Evolutionary conservation across 2,113 vertebrate species (phyloP), one percentile per base, ranked within the genome.

Genomic region (Myrmecobius fasciatus): DNA sequence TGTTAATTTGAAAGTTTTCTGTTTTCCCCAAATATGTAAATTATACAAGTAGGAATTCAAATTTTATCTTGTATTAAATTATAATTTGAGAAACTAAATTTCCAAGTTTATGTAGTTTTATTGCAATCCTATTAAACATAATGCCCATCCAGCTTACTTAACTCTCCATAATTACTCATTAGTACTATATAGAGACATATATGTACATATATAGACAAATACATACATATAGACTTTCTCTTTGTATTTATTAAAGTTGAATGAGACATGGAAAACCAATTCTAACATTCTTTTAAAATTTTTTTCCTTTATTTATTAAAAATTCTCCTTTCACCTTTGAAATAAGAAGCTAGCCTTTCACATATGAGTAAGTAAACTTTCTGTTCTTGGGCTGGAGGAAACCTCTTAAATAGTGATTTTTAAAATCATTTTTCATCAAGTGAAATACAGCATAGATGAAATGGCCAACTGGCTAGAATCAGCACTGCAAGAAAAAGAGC

Each of bases 1-100:
- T 43, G 93, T 43, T 56, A 91, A 93, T 91, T 92, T 96, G 89
- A 92, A 53, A 92, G 49, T 92, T 94, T 96, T 96, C 56, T 51
- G 43, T 83, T 83, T 83, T 83, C n/a, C 7, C 20, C 67, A 83
- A 83, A 83, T 25, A 96, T 93, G 93, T 93, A 93, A 93, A 93
- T 91, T 8, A 10, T 89, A 49, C 8, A 46, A 54, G 25, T 75
- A 91, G 89, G 93, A 43, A 92, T 93, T 89, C 36, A 12, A 90
- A 14, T 53, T 60, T 93, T 92, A 56, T 94, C 5, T 43, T 83
- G 89, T 93, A 67, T 90, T 97, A 88, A 31, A 95, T 25, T 92
- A 25, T 89, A 88, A 92, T 96, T 91, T 92, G 60, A 94, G 91
- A 75, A 93, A 91, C 17, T 43, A 22, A 0, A 67, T 47, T 95